Evolutionary conservation across 2,797 vertebrate genomes (phyloP), one percentile per base, ranked within the genome.

Genomic region (Enteromius paludinosus): DNA sequence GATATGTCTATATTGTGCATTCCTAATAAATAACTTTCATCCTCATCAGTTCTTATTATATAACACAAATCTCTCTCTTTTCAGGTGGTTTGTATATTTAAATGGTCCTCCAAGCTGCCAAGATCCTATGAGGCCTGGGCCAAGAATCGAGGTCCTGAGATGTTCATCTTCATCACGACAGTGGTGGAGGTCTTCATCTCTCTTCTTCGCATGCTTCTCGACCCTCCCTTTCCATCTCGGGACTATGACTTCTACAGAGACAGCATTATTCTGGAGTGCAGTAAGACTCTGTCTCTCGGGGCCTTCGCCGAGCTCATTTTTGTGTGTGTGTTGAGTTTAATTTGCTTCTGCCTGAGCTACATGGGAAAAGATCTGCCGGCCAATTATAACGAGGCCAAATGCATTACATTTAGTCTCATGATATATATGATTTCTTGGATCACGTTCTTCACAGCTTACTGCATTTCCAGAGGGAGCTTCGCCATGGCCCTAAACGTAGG

Each of bases 361-460:
- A 84, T 93, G 89, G 96, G 96, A 52, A 97, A 96, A 90, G 95
- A 96, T 79, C 91, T 97, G 68, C 96, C 96, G 0, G 96, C 95
- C 77, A 97, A 95, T 92, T 96, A 97, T 91, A 97, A 93, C 0
- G 95, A 97, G 81, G 96, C 96, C 83, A 97, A 96, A 88, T 94
- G 94, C 73, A 92, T 96, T 86, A 95, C 95, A 35, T 92, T 97
- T 83, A 94, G 95, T 87, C 94, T 96, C 86, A 90, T 95, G 89
- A 92, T 96, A 84, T 96, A 93, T 89, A 95, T 95, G 88, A 90
- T 93, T 82, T 96, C 95, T 82, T 96, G 95, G 88, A 88, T 95
- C 64, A 91, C 89, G 77, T 95, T 96, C 87, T 95, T 96, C 87
- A 96, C 96, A 8, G 54, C 95, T 79, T 95, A 95, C 90, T 89